These are phyloP conservation scores for Luscinia megarhynchos DNA, from an alignment of 2,797 vertebrate genomes.

Conservation along the genomic window DNA sequence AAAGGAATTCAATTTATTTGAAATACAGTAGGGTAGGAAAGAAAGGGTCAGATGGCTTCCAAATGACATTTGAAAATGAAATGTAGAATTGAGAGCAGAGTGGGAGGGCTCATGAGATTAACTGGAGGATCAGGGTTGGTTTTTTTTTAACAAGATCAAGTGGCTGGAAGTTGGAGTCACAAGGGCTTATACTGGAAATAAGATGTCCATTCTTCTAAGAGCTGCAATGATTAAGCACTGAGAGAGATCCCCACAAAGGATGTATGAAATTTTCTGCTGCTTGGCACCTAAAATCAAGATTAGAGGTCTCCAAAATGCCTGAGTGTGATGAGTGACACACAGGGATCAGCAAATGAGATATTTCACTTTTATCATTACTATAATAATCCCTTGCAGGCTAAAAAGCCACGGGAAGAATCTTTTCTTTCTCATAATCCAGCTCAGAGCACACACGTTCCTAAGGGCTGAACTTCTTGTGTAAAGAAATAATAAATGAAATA, in stretches of 20 bases:
- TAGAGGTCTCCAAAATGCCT: background rate
- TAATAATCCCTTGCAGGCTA: background rate
- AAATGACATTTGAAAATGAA: background rate
- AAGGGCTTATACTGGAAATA: background rate
- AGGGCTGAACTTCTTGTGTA: background rate
- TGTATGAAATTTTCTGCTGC: background rate
- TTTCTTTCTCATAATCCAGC: background rate
- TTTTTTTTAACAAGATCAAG: slow-evolving; percentile 12
- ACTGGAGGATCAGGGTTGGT: background rate
- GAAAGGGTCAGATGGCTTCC: slow-evolving; percentile 6
- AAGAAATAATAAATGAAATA: background rate
- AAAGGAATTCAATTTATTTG: slow-evolving; percentile 50
- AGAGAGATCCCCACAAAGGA: background rate
- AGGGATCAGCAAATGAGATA: background rate
- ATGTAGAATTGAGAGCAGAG: background rate
- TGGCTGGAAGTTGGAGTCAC: slow-evolving; percentile 14
- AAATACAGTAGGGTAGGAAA: slow-evolving; percentile 5
- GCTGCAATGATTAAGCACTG: background rate
- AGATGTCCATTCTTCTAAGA: background rate
- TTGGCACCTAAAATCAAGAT: background rate
- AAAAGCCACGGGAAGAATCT: background rate
- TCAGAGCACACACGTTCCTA: fast-evolving
- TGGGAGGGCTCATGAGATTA: background rate
- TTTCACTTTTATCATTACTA: background rate
- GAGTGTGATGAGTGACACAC: background rate